phyloP scores from a whole-genome alignment of 2,113 vertebrate species.

The Amphiprion percula region DNA sequence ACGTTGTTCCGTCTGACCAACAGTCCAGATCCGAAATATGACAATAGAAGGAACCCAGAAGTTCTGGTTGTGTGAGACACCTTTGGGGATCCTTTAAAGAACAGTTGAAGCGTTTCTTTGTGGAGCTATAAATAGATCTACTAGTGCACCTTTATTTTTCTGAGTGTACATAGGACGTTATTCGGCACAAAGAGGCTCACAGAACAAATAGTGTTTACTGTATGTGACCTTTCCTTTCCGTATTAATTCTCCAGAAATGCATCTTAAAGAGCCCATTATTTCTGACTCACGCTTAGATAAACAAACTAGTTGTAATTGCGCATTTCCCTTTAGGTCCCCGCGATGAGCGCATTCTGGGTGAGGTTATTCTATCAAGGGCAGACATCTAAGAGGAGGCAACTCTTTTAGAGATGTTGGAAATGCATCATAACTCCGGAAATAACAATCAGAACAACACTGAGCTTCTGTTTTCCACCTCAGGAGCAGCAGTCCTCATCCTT shows the following conservation, averaged over 20 bases:
- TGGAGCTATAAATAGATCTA: no score
- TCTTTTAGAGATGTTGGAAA: slow-evolving; percentile 12
- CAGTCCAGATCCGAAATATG: no score
- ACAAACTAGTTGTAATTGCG: slow-evolving; percentile 22
- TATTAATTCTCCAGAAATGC: slow-evolving; percentile 16
- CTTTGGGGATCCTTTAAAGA: no score
- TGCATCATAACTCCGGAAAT: background rate
- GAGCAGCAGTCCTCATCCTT: slow-evolving; percentile 4
- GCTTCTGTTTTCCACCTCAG: background rate
- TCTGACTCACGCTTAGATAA: slow-evolving; percentile 59
- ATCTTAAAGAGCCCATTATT: slow-evolving; percentile 31
- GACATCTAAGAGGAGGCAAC: slow-evolving; percentile 24
- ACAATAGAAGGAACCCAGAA: no score
- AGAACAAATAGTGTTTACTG: background rate
- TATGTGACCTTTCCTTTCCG: background rate
- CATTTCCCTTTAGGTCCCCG: slow-evolving; percentile 34
- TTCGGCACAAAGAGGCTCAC: background rate
- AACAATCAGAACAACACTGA: background rate
- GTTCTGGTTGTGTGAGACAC: no score
- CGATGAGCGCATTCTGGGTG: background rate
- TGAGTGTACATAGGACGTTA: background rate
- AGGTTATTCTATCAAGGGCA: slow-evolving; percentile 30
- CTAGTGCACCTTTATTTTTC: background rate
- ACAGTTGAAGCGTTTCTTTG: no score
- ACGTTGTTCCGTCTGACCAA: no score